phyloP scores from a whole-genome alignment of 2,888 invertebrate genomes.

The Ecliptopera silaceata region DNA sequence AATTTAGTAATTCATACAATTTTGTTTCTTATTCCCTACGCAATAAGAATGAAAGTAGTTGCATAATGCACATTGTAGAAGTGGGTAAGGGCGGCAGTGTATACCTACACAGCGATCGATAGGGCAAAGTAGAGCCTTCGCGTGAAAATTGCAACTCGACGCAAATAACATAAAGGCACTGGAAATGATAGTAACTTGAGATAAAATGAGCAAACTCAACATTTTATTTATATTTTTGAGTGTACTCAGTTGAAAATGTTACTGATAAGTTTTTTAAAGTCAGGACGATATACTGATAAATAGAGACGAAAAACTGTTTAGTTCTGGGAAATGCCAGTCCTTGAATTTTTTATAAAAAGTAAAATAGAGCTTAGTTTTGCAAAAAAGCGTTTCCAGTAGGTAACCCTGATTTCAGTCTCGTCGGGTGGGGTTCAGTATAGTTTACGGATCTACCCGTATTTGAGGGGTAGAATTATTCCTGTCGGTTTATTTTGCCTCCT shows the following conservation, averaged over 20 bases:
- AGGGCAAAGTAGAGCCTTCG: slow-evolving; percentile 62
- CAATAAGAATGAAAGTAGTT: slow-evolving; percentile 30
- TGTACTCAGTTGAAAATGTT: too few relatives aligned
- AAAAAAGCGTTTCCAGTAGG: slow-evolving; percentile 43
- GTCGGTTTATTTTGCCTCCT: slow-evolving; percentile 60
- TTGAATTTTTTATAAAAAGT: too few relatives aligned
- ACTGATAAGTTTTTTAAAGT: too few relatives aligned
- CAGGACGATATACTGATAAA: too few relatives aligned
- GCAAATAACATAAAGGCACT: slow-evolving; percentile 56
- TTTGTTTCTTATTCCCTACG: slow-evolving; percentile 27
- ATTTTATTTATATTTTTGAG: too few relatives aligned
- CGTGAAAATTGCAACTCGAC: slow-evolving; percentile 79
- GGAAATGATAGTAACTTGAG: slow-evolving; percentile 35
- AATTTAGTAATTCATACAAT: slow-evolving; percentile 9
- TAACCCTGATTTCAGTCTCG: slow-evolving; percentile 35
- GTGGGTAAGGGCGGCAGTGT: slow-evolving; percentile 72
- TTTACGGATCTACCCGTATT: slow-evolving; percentile 59
- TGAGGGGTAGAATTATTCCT: slow-evolving; percentile 68
- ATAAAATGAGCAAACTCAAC: too few relatives aligned
- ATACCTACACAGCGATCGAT: slow-evolving; percentile 79
- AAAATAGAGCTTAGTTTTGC: slow-evolving; percentile 4
- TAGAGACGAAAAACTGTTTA: too few relatives aligned
- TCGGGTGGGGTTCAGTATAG: slow-evolving; percentile 60
- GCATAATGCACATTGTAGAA: slow-evolving; percentile 45
- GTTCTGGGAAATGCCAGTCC: too few relatives aligned